Evolutionary conservation across 2,888 invertebrate genomes (phyloP).

Genomic region (Augochlorella aurata): DNA sequence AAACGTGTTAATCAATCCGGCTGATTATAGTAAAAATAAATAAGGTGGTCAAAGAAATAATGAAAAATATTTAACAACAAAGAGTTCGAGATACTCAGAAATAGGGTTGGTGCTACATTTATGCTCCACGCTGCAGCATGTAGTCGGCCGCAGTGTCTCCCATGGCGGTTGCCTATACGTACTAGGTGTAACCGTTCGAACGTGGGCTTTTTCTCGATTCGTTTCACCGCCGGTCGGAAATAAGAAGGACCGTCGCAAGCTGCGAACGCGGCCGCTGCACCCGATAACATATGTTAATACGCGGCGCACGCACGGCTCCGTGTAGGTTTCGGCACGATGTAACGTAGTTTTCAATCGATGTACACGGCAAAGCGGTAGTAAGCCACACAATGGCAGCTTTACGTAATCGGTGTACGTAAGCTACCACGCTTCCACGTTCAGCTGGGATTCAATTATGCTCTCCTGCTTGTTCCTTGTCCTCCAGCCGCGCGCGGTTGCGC

Average conservation of each 20-base stretch:
- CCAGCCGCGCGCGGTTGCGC: conserved; percentile 34
- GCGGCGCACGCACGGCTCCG: background rate
- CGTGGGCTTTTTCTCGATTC: background rate
- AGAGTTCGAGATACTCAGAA: too few species aligned
- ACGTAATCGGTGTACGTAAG: conserved; percentile 72
- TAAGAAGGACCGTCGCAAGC: background rate
- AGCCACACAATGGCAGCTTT: conserved; percentile 68
- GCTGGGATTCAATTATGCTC: conserved; percentile 71
- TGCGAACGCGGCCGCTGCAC: conserved; percentile 15
- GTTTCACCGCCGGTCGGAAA: conserved; percentile 12
- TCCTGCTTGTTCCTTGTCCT: conserved; percentile 51
- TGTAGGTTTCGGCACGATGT: conserved; percentile 30
- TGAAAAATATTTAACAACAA: too few species aligned
- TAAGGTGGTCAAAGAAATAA: too few species aligned
- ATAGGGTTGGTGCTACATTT: too few species aligned
- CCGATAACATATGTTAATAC: conserved; percentile 59
- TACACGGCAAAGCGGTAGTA: conserved; percentile 54
- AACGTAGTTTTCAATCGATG: conserved; percentile 54
- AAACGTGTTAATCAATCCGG: too few species aligned
- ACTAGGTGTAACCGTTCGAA: too few species aligned
- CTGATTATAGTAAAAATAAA: too few species aligned
- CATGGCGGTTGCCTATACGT: too few species aligned
- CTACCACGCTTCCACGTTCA: conserved; percentile 67
- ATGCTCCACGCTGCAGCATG: too few species aligned
- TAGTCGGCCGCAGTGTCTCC: too few species aligned